Percentiles rank a stretch among this genome's conserved stretches.
Conservation (phyloP, 2,888 invertebrate genomes). For the Camptogramma bilineatum region DNA sequence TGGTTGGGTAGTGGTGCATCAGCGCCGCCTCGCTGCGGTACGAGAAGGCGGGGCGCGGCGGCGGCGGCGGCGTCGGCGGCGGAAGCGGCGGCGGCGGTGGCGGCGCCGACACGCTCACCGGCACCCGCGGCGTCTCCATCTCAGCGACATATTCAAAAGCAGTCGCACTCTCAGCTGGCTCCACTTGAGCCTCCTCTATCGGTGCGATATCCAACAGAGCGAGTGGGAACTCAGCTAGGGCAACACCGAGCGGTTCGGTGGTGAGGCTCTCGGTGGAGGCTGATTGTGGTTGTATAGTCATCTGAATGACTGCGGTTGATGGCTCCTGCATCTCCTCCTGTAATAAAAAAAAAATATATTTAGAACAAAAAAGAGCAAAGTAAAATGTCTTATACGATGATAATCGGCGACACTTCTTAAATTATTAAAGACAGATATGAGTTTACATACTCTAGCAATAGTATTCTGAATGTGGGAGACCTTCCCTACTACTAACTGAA, state of each 20-base stretch:
- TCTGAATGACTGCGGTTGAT: neutral
- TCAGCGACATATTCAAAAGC: neutral
- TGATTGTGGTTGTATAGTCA: neutral
- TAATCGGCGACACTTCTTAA: too few relatives aligned
- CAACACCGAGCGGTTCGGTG: neutral
- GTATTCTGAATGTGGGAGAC: too few relatives aligned
- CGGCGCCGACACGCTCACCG: neutral
- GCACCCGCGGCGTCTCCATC: neutral
- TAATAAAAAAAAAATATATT: too few relatives aligned
- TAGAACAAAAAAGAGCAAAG: too few relatives aligned
- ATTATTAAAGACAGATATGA: too few relatives aligned
- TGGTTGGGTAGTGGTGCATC: neutral
- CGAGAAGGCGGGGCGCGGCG: slow-evolving; percentile 3
- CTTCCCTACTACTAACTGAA: too few relatives aligned
- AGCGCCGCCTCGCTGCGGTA: slow-evolving; percentile 15
- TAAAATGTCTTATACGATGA: too few relatives aligned
- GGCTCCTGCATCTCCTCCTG: neutral
- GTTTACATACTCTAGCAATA: too few relatives aligned
- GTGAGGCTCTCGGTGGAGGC: neutral
- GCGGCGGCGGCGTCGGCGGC: neutral
- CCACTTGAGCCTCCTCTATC: neutral
- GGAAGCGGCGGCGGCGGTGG: too few relatives aligned
- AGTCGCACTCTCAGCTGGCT: neutral
- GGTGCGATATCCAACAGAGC: neutral
- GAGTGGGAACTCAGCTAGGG: neutral